phyloP scores from a whole-genome alignment of 2,888 invertebrate genomes.

The Psylliodes chrysocephalus region DNA sequence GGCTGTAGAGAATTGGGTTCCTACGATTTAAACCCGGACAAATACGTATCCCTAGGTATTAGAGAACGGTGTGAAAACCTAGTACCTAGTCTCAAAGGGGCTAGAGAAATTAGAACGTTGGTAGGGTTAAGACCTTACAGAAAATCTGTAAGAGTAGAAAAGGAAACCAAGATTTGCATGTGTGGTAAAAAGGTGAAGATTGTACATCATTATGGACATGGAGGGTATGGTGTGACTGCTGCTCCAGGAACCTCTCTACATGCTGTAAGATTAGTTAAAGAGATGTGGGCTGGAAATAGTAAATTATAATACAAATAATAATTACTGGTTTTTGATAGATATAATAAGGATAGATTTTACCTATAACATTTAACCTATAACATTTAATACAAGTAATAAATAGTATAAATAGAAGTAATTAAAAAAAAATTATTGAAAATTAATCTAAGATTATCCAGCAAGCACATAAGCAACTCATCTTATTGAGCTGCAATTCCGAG shows the following conservation, averaged over 20 bases:
- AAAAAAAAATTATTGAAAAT: too few species aligned
- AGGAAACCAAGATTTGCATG: slow-evolving; percentile 63
- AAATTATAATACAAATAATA: too few species aligned
- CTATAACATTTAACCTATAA: too few species aligned
- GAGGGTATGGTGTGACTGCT: slow-evolving; percentile 91
- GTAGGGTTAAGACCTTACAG: slow-evolving; percentile 89
- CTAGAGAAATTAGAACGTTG: slow-evolving; percentile 71
- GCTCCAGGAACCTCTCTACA: slow-evolving; percentile 88
- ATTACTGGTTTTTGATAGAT: too few species aligned
- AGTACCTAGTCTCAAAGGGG: slow-evolving; percentile 76
- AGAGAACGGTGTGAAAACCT: slow-evolving; percentile 80
- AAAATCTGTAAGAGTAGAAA: slow-evolving; percentile 76
- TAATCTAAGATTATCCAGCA: too few species aligned
- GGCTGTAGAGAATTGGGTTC: slow-evolving; percentile 87
- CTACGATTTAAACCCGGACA: slow-evolving; percentile 73
- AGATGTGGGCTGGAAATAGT: slow-evolving; percentile 64
- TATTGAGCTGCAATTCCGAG: too few species aligned
- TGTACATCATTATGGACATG: slow-evolving; percentile 95
- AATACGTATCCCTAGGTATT: slow-evolving; percentile 80
- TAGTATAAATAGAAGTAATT: too few species aligned
- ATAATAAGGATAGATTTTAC: too few species aligned
- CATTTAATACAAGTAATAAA: too few species aligned
- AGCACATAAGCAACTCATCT: too few species aligned
- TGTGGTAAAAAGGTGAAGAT: slow-evolving; percentile 69
- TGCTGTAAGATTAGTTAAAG: slow-evolving; percentile 76